Percentiles rank a stretch among this genome's conserved stretches.
phyloP scores from a whole-genome alignment of 2,113 vertebrate genomes.

The Petaurus breviceps region DNA sequence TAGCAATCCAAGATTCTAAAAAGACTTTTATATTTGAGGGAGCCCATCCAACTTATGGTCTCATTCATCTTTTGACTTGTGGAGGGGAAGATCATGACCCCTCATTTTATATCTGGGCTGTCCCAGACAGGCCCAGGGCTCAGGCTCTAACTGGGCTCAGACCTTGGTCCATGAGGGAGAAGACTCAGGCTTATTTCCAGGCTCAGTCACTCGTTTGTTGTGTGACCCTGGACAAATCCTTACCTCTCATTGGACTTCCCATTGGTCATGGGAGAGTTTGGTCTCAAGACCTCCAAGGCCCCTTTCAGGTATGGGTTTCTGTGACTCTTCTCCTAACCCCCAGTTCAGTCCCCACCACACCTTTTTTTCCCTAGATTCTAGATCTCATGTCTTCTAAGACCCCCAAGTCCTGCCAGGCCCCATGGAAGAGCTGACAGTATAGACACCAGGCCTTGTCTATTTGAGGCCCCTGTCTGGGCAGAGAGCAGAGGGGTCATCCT shows the following conservation, averaged over 20 bases:
- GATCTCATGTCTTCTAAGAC: neutral
- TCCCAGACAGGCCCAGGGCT: no score
- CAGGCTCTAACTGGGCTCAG: no score
- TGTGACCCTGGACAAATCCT: neutral
- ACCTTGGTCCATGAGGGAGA: no score
- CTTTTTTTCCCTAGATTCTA: no score
- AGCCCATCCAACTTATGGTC: no score
- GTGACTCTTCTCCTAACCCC: neutral
- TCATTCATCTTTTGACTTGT: no score
- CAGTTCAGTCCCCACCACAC: neutral
- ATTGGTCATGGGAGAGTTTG: neutral
- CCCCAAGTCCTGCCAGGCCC: neutral
- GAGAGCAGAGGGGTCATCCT: neutral
- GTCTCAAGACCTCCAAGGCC: neutral
- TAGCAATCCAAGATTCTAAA: no score
- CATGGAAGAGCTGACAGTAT: neutral
- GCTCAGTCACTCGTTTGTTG: no score
- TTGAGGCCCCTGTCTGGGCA: neutral
- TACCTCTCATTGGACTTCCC: neutral
- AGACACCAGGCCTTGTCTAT: neutral
- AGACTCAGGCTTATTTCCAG: no score
- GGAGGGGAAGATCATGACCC: no score
- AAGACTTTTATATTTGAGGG: no score
- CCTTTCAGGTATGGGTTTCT: neutral
- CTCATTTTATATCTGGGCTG: no score